phyloP scores from a whole-genome alignment of 1,140 invertebrate species.

The Drosophila seguyi region DNA sequence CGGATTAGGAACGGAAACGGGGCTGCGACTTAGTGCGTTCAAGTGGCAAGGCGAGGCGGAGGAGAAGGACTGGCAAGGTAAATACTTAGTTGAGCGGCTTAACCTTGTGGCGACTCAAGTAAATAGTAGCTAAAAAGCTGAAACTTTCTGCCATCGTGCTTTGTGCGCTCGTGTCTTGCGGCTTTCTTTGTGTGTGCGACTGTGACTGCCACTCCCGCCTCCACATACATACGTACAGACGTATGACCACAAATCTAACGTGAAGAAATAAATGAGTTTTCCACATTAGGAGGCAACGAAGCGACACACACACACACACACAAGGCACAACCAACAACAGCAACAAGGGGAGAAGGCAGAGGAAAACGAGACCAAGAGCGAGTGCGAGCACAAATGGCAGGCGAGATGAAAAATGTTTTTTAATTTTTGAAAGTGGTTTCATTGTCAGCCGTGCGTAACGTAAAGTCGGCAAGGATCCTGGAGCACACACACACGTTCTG shows the following conservation, averaged over 20 bases:
- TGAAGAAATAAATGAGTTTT: conserved; percentile 82
- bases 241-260: conserved; percentile 81
- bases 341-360: conserved; percentile 48
- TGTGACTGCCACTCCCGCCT: conserved; percentile 5
- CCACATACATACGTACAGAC: conserved; percentile 23
- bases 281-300: conserved; percentile 80
- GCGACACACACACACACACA: conserved; percentile 71
- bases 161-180: conserved; percentile 12
- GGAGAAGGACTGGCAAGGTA: conserved; percentile 48
- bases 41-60: conserved; percentile 50
- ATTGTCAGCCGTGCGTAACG: conserved; percentile 85
- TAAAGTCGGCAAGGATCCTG: conserved; percentile 75
- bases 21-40: conserved; percentile 60
- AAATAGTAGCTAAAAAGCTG: conserved; percentile 55
- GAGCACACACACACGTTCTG: conserved; percentile 19
- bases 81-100: conserved; percentile 69
- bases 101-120: conserved; percentile 70
- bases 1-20: conserved; percentile 31
- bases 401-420: conserved; percentile 85
- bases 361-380: conserved; percentile 51
- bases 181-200: conserved; percentile 39
- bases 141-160: conserved; percentile 25
- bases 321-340: conserved; percentile 62
- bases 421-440: conserved; percentile 85
- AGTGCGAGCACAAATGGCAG: conserved; percentile 67